Conservation (phyloP, 1,140 invertebrate genomes). For the Acromyrmex echinatior region DNA sequence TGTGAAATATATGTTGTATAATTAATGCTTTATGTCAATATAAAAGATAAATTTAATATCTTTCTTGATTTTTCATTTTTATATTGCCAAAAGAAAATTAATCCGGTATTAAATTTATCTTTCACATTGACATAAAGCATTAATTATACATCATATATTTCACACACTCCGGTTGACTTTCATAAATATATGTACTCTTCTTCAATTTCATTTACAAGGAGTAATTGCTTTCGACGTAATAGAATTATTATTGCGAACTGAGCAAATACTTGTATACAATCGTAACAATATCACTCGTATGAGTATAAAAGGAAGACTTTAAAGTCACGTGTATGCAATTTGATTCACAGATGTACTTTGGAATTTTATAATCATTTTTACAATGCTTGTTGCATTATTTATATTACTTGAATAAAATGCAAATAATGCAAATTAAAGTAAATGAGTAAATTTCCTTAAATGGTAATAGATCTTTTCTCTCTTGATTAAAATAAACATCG, state of each 20-base stretch:
- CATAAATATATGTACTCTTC: not conserved
- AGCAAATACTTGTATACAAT: not conserved
- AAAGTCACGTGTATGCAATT: not conserved
- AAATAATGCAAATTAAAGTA: constrained; percentile 3
- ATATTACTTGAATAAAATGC: not conserved
- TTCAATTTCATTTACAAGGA: constrained; percentile 8
- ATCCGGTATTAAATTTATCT: not conserved
- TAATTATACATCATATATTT: not conserved
- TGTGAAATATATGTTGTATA: not conserved
- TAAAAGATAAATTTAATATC: not conserved
- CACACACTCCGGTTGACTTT: not conserved
- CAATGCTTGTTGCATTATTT: not conserved
- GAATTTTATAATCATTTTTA: not conserved
- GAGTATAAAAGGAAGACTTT: constrained; percentile 20
- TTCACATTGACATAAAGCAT: not conserved
- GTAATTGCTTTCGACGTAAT: not conserved
- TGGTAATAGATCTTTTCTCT: not conserved
- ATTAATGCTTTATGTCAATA: not conserved
- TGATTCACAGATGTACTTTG: not conserved
- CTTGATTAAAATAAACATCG: not conserved
- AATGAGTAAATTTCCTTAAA: not conserved
- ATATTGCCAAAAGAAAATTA: not conserved
- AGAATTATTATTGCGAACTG: not conserved
- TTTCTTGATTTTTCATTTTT: not conserved
- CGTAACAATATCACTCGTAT: constrained; percentile 1